Conservation (phyloP, 2,797 vertebrate genomes). For the Aselliscus stoliczkanus region DNA sequence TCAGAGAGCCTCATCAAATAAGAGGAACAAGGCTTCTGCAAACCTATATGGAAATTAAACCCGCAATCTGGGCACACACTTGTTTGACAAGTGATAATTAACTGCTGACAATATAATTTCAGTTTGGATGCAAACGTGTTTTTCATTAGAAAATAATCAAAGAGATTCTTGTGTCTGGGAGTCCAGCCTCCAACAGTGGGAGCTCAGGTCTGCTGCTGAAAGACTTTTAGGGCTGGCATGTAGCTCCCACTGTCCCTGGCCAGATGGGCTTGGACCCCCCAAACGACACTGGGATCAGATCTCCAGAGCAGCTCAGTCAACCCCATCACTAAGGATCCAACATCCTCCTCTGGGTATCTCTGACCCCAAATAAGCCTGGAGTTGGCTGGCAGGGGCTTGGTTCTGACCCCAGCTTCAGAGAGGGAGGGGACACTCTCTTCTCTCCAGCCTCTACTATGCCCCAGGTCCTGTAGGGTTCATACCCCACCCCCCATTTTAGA, state of each 20-base stretch:
- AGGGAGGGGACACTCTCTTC: neutral
- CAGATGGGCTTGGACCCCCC: neutral
- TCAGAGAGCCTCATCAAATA: constrained; percentile 42
- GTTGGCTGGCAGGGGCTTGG: neutral
- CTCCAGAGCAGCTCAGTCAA: neutral
- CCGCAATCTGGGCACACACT: constrained; percentile 53
- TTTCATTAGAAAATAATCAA: constrained; percentile 77
- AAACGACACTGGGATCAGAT: neutral
- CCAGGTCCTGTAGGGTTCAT: neutral
- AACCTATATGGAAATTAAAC: constrained; percentile 66
- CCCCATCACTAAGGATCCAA: neutral
- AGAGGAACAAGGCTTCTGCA: constrained; percentile 22
- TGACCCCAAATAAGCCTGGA: neutral
- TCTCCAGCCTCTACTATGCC: neutral
- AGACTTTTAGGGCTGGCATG: neutral
- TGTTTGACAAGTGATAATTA: constrained; percentile 82
- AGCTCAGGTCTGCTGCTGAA: neutral
- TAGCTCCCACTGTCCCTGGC: neutral
- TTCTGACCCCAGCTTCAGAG: neutral
- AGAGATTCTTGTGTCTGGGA: constrained; percentile 34
- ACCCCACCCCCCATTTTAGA: neutral
- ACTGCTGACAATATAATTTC: constrained; percentile 78
- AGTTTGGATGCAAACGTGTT: constrained; percentile 71
- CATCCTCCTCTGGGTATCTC: neutral
- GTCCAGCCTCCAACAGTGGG: neutral